Evolutionary conservation across 2,797 vertebrate species (phyloP).

Genomic region (Oophaga sylvatica): DNA sequence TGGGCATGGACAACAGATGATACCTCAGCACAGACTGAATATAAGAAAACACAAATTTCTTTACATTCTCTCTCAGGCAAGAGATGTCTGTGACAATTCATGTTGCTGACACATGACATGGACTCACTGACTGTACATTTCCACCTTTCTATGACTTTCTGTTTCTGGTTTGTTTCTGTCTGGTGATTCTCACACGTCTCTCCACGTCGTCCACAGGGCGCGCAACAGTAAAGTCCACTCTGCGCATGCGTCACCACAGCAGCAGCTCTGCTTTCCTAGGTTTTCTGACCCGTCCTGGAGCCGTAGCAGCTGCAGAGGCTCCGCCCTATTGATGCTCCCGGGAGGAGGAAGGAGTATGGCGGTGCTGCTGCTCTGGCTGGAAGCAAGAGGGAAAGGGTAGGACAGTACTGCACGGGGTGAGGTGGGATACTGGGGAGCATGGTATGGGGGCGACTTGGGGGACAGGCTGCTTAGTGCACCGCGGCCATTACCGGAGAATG

Average conservation of each 20-base stretch:
- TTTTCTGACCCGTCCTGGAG: background rate
- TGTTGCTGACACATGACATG: too few species aligned
- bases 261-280: background rate
- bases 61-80: too few species aligned
- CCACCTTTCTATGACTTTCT: background rate
- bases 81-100: too few species aligned
- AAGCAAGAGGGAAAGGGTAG: slow-evolving; percentile 20
- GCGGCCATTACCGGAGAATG: background rate
- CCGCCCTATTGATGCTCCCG: slow-evolving; percentile 29
- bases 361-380: background rate
- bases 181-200: background rate
- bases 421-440: background rate
- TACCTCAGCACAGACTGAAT: too few species aligned
- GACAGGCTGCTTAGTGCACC: background rate
- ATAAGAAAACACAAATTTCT: too few species aligned
- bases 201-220: background rate
- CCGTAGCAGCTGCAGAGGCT: slow-evolving; percentile 50
- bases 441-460: too few species aligned
- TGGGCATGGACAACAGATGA: too few species aligned
- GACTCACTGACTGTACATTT: background rate
- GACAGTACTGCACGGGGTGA: background rate
- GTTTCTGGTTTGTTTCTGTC: background rate
- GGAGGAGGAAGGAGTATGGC: slow-evolving; percentile 31
- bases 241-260: background rate
- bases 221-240: background rate